Evolutionary conservation across 2,797 vertebrate species (phyloP).

Genomic region (Gobio occitaniae): DNA sequence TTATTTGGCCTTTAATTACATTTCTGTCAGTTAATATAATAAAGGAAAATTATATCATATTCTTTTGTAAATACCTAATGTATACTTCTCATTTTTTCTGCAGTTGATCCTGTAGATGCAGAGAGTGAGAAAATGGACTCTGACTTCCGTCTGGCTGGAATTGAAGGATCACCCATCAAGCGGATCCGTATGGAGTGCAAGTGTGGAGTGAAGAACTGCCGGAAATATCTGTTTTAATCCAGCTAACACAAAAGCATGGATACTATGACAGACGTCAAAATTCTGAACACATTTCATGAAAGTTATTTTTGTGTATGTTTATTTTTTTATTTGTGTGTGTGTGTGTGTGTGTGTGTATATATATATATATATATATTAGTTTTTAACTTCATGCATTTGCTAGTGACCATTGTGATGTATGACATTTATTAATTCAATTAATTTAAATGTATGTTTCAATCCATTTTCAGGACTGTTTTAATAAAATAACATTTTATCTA

Average conservation of each 20-base stretch:
- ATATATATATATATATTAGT: background rate
- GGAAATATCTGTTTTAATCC: constrained; percentile 88
- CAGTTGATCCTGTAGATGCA: constrained; percentile 89
- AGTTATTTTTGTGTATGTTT: background rate
- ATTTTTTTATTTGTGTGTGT: background rate
- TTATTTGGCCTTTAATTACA: background rate
- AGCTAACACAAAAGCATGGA: background rate
- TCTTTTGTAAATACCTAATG: background rate
- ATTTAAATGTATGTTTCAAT: background rate
- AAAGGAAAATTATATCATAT: background rate
- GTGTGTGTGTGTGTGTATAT: background rate
- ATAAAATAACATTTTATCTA: background rate
- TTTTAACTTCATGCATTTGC: background rate
- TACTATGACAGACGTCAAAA: background rate
- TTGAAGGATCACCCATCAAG: constrained; percentile 84
- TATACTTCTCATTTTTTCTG: constrained; percentile 29
- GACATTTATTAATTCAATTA: background rate
- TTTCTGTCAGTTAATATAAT: background rate
- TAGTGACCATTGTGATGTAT: background rate
- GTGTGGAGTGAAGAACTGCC: constrained; percentile 85
- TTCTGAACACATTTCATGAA: background rate
- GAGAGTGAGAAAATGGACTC: constrained; percentile 92
- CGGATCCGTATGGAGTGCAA: constrained; percentile 87
- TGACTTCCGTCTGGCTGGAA: constrained; percentile 83
- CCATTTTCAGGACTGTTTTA: constrained; percentile 13